Base-by-base conservation (phyloP, 2,113 vertebrate species). In the Limanda limanda region DNA sequence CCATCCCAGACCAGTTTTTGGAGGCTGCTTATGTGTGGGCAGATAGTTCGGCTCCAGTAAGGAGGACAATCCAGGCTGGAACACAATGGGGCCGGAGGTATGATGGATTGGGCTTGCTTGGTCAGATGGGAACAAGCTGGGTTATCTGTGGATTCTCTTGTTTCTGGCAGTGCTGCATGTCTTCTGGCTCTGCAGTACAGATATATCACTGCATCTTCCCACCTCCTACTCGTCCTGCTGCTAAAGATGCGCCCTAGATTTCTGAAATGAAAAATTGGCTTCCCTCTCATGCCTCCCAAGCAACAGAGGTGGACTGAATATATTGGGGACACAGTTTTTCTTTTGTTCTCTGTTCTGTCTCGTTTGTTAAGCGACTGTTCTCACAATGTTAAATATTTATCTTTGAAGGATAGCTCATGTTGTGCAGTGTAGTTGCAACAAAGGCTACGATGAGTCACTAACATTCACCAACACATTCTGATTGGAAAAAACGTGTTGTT, bases 91-190 rank as follows among this genome's bases (percentile, higher is more conserved):
- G 83, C 58, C 84, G 76, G 27, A 62, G 76, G 48, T 79, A 78
- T 92, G 93, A 93, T 94, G 84, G 84, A 93, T 92, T 74, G 81
- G 76, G 42, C 17, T 59, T 59, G 60, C 73, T 84, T 23, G 74
- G 58, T 70, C 78, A 54, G 75, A 86, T 54, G 70, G 75, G 75
- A 85, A 82, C 68, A 76, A 68, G 79, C 70, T 73, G 47, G 63
- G 45, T 84, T 77, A 62, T 75, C 75, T 60, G 27, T n/a, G n/a
- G 21, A 11, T 70, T 23, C 8, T 20, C 31, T 68, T 68, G 67
- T 61, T 59, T 48, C 21, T 58, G 52, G 35, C 45, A 57, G 8
- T 27, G 37, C 54, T 20, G 59, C 55, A 15, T 18, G 55, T 74
- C 31, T 64, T 66, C 52, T 11, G 4, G 64, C 78, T 79, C 58